Percentiles rank a stretch among this genome's conserved stretches.
phyloP scores from a whole-genome alignment of 2,113 vertebrate species.

The Pluvialis apricaria region DNA sequence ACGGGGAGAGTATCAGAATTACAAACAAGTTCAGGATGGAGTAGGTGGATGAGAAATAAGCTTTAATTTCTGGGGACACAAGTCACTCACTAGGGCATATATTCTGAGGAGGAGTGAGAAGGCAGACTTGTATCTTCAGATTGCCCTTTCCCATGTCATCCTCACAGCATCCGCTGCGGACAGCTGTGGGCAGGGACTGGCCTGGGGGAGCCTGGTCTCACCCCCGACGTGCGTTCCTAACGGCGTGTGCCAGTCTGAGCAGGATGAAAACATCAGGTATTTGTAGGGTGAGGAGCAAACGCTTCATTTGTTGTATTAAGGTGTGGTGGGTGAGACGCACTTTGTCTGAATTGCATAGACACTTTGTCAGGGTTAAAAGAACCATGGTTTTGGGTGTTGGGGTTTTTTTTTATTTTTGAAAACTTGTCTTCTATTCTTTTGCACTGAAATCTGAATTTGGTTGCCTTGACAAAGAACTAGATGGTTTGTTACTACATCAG shows the following conservation, averaged over 20 bases:
- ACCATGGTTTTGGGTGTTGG: background rate
- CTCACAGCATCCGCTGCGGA: fast-evolving
- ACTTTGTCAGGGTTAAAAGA: background rate
- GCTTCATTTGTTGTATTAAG: background rate
- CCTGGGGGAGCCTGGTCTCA: background rate
- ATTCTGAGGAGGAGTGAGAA: background rate
- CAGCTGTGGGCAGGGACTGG: background rate
- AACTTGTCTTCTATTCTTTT: background rate
- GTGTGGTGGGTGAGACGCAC: background rate
- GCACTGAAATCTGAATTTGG: background rate
- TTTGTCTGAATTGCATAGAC: fast-evolving
- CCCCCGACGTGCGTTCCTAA: background rate
- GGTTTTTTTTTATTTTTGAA: background rate
- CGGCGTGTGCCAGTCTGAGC: background rate
- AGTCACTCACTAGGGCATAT: background rate
- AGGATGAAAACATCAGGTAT: background rate
- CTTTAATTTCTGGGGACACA: background rate
- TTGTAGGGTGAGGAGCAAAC: background rate
- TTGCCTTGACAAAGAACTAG: background rate
- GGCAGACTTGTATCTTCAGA: background rate
- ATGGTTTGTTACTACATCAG: background rate
- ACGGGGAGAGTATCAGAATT: background rate
- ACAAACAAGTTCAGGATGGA: background rate
- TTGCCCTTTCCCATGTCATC: background rate
- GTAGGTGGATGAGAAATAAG: background rate